A percentile compares a stretch with the other conserved stretches of the same genome.
Conservation (phyloP, 2,113 vertebrate genomes). For the Strix aluco region DNA sequence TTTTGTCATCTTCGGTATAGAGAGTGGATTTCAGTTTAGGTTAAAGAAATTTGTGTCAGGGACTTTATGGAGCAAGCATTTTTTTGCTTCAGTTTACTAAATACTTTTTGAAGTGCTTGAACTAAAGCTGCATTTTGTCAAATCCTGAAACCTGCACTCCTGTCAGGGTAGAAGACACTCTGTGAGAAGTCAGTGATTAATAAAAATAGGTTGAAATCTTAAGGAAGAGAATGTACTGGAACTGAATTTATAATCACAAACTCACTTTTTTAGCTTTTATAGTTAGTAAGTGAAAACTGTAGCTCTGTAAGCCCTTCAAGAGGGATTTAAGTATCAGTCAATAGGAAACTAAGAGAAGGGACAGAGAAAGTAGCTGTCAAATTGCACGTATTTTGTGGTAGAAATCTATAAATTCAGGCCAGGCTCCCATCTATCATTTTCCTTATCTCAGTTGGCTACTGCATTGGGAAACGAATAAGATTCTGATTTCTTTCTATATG, state of each 20-base stretch:
- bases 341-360: slow-evolving; percentile 15
- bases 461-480: background rate
- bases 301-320: slow-evolving; percentile 11
- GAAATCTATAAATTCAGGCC: slow-evolving; percentile 57
- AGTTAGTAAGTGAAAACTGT: slow-evolving; percentile 7
- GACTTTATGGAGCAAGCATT: slow-evolving; percentile 64
- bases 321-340: slow-evolving; percentile 34
- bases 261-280: background rate
- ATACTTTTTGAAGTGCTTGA: slow-evolving; percentile 39
- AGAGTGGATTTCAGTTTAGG: slow-evolving; percentile 74
- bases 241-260: slow-evolving; percentile 26
- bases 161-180: background rate
- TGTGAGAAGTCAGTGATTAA: slow-evolving; percentile 10
- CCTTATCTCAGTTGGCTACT: slow-evolving; percentile 37
- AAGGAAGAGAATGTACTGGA: background rate
- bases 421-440: slow-evolving; percentile 48
- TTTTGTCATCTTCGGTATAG: slow-evolving; percentile 77
- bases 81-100: slow-evolving; percentile 56
- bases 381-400: background rate
- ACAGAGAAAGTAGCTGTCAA: slow-evolving; percentile 43
- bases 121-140: slow-evolving; percentile 52
- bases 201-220: slow-evolving; percentile 17
- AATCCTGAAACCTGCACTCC: background rate
- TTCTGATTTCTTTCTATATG: background rate
- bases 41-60: slow-evolving; percentile 75